Evolutionary conservation across 2,888 invertebrate genomes (phyloP).

Genomic region (Mimumesa dahlbomi): DNA sequence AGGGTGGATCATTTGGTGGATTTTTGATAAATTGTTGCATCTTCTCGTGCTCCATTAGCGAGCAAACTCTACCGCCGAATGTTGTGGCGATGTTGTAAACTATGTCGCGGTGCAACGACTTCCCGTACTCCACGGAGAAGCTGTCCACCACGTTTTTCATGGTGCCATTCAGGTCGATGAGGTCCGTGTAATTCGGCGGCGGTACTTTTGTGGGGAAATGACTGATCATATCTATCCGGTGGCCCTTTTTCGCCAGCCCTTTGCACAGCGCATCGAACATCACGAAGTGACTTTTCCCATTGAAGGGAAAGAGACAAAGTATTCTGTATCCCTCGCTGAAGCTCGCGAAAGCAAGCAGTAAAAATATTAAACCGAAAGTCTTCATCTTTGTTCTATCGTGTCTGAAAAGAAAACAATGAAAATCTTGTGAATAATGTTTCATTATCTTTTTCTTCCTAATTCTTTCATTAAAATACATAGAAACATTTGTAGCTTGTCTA

Average conservation of each 20-base stretch:
- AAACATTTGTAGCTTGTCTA: too few species aligned
- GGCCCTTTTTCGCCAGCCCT: slow-evolving; percentile 80
- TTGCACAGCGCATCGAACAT: slow-evolving; percentile 79
- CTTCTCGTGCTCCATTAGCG: slow-evolving; percentile 50
- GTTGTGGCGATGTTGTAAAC: slow-evolving; percentile 23
- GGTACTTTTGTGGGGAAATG: slow-evolving; percentile 74
- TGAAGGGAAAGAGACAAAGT: slow-evolving; percentile 79
- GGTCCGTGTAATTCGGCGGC: slow-evolving; percentile 76
- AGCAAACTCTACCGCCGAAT: slow-evolving; percentile 58
- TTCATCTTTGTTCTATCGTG: too few species aligned
- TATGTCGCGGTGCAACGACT: not conserved
- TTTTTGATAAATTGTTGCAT: slow-evolving; percentile 64
- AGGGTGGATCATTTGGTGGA: slow-evolving; percentile 67
- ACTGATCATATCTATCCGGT: slow-evolving; percentile 79
- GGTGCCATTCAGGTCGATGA: slow-evolving; percentile 68
- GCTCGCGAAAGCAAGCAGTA: not conserved
- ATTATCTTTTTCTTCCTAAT: too few species aligned
- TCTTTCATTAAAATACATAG: too few species aligned
- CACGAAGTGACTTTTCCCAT: slow-evolving; percentile 80
- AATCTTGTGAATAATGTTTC: too few species aligned
- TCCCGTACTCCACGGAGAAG: slow-evolving; percentile 55
- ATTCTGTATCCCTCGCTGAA: slow-evolving; percentile 68
- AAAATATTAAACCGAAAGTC: too few species aligned
- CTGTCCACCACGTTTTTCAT: slow-evolving; percentile 55
- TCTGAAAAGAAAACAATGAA: too few species aligned